phyloP scores from a whole-genome alignment of 2,797 vertebrate species.

The Karalla daura region DNA sequence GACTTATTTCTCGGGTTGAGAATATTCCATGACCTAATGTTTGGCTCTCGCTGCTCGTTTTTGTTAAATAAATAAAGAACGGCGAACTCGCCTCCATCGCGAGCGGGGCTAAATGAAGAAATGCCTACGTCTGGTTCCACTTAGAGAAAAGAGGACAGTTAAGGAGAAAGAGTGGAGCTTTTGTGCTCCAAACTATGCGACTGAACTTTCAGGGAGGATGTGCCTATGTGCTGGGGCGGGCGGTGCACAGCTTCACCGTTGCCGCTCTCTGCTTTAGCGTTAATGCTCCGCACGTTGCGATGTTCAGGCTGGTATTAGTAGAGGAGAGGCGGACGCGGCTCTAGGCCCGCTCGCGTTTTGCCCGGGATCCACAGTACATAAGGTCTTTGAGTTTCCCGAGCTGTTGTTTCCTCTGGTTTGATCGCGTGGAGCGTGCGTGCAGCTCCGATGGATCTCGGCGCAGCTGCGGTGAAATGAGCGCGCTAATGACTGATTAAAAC shows the following conservation, averaged over 20 bases:
- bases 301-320: no score
- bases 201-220: slow-evolving; percentile 61
- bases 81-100: slow-evolving; percentile 68
- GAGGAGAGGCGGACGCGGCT: no score
- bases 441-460: slow-evolving; percentile 44
- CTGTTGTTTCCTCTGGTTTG: slow-evolving; percentile 52
- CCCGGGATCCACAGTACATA: slow-evolving; percentile 24
- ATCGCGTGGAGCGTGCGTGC: slow-evolving; percentile 47
- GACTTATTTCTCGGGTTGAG: slow-evolving; percentile 79
- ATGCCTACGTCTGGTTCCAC: slow-evolving; percentile 82
- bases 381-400: slow-evolving; percentile 33
- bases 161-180: slow-evolving; percentile 77
- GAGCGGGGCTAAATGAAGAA: slow-evolving; percentile 78
- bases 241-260: slow-evolving; percentile 55
- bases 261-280: slow-evolving; percentile 53
- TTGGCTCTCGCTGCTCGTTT: slow-evolving; percentile 83
- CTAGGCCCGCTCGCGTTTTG: slow-evolving; percentile 22
- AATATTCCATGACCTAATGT: slow-evolving; percentile 87
- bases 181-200: slow-evolving; percentile 71
- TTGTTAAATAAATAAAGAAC: slow-evolving; percentile 85
- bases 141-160: slow-evolving; percentile 76
- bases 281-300: slow-evolving; percentile 43
- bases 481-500: slow-evolving; percentile 76
- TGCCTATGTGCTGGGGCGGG: slow-evolving; percentile 45
- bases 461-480: slow-evolving; percentile 70